These are phyloP conservation scores for Tursiops truncatus DNA, from an alignment of 2,113 vertebrate species.

Conservation along the genomic window DNA sequence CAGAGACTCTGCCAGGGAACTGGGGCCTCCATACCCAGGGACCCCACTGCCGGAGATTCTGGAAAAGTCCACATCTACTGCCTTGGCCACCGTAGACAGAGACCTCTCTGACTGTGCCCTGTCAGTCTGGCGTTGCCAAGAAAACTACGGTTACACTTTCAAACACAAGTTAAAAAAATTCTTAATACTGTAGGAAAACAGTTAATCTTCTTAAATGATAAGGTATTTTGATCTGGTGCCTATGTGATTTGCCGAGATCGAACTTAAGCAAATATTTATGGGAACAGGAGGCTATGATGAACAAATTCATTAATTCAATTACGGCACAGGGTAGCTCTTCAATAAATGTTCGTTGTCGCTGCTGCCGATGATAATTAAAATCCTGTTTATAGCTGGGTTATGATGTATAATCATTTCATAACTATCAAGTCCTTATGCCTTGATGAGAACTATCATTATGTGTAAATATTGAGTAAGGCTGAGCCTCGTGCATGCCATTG, in stretches of 20 bases:
- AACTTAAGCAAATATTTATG: conserved; percentile 44
- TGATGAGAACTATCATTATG: conserved; percentile 55
- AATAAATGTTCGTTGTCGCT: conserved; percentile 52
- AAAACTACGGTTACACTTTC: not conserved
- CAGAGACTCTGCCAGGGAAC: not conserved
- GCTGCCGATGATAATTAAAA: conserved; percentile 39
- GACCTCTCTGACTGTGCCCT: not conserved
- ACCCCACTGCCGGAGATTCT: not conserved
- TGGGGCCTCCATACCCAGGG: fast-evolving
- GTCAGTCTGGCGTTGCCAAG: not conserved
- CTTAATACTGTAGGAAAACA: not conserved
- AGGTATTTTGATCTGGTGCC: not conserved
- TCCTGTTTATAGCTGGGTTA: conserved; percentile 56
- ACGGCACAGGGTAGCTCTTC: conserved; percentile 42
- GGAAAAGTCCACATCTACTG: not conserved
- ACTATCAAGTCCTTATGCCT: conserved; percentile 55
- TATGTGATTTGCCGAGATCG: not conserved
- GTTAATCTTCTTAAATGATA: not conserved
- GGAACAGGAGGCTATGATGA: conserved; percentile 42
- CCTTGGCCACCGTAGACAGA: not conserved
- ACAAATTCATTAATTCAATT: conserved; percentile 66
- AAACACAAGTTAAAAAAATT: conserved; percentile 3
- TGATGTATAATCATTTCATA: conserved; percentile 68
- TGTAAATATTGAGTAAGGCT: conserved; percentile 70
- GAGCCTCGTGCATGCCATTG: conserved; percentile 17